A percentile compares a stretch with the other conserved stretches of the same genome.
These are phyloP conservation scores for Pangasianodon hypophthalmus DNA, from an alignment of 2,113 vertebrate species.

Conservation along the genomic window DNA sequence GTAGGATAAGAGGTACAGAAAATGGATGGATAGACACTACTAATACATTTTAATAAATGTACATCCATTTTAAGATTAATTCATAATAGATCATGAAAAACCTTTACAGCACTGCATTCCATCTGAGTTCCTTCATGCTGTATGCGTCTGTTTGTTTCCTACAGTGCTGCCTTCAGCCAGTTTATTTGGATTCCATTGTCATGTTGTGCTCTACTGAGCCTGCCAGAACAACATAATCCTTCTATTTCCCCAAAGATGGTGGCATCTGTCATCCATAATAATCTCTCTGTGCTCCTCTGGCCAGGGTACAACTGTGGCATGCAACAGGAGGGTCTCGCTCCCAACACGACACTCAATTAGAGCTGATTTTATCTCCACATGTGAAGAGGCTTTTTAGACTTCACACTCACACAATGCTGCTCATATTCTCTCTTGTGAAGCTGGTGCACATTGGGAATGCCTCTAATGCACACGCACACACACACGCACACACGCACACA, in stretches of 20 bases:
- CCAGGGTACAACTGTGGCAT: conserved; percentile 58
- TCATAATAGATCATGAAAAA: neutral
- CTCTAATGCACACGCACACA: neutral
- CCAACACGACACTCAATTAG: conserved; percentile 62
- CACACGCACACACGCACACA: conserved; percentile 17
- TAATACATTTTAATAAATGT: neutral
- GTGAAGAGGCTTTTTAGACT: conserved; percentile 65
- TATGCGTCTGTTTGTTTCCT: conserved; percentile 45
- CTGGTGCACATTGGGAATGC: neutral
- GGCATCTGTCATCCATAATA: conserved; percentile 68
- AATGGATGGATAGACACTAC: too few species aligned
- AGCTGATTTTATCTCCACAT: conserved; percentile 62
- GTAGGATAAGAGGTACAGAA: too few species aligned
- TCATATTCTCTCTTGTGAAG: conserved; percentile 26
- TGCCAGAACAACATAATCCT: conserved; percentile 68
- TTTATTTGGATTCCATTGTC: conserved; percentile 52
- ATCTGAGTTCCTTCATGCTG: conserved; percentile 14
- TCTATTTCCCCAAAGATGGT: conserved; percentile 63
- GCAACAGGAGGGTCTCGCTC: conserved; percentile 52
- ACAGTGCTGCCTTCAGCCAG: conserved; percentile 50
- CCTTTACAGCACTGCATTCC: neutral
- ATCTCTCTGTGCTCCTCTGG: conserved; percentile 56
- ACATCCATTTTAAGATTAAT: neutral
- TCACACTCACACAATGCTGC: conserved; percentile 34
- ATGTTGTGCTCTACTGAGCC: conserved; percentile 53